Evolutionary conservation across 2,888 invertebrate genomes (phyloP).

Genomic region (Dione vanillae): DNA sequence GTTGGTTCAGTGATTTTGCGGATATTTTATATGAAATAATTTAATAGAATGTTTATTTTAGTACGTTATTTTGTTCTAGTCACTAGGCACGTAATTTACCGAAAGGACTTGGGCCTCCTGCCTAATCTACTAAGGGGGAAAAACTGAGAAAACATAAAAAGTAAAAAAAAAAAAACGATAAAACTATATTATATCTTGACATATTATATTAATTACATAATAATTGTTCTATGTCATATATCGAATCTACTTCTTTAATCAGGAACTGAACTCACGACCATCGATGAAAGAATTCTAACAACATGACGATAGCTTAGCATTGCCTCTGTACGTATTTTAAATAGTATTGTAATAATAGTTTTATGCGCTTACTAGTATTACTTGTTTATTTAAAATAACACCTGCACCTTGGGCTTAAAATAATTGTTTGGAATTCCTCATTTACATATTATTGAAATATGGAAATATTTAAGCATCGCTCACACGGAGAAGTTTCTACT

Average conservation of each 20-base stretch:
- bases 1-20: constrained; percentile 24
- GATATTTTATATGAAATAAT: constrained; percentile 5
- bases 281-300: neutral
- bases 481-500: no score
- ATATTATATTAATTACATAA: no score
- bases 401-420: neutral
- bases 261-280: neutral
- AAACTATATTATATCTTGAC: no score
- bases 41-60: neutral
- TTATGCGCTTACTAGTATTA: neutral
- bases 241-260: neutral
- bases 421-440: neutral
- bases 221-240: no score
- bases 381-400: neutral
- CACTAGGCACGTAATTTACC: no score
- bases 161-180: no score
- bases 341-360: neutral
- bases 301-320: neutral
- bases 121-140: no score
- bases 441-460: neutral
- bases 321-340: neutral
- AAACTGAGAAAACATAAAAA: no score
- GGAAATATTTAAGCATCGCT: neutral
- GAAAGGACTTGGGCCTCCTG: no score
- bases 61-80: no score